Conservation (phyloP, 2,888 invertebrate genomes). For the Tetragnatha montana region DNA sequence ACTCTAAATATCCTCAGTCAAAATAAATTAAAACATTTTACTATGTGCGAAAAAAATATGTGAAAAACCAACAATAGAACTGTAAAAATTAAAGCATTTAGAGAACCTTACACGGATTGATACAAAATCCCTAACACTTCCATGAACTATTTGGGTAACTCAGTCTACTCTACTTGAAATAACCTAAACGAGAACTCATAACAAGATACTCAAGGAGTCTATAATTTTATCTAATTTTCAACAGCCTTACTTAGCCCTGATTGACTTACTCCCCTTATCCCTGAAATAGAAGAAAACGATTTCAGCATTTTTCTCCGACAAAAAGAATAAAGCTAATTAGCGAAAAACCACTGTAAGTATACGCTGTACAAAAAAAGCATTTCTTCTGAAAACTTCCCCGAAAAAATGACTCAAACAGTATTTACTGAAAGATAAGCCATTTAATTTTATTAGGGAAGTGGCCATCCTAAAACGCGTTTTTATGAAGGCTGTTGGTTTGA, state of each 20-base stretch:
- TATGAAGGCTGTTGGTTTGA: slow-evolving; percentile 18
- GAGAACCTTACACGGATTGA: neutral
- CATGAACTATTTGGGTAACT: neutral
- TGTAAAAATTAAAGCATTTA: neutral
- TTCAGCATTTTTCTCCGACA: neutral
- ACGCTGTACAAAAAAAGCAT: slow-evolving; percentile 16
- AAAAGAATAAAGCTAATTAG: slow-evolving; percentile 57
- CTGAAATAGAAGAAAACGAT: slow-evolving; percentile 2
- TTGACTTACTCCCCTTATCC: slow-evolving; percentile 27
- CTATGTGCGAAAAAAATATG: neutral
- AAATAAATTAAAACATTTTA: neutral
- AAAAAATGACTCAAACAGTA: slow-evolving; percentile 8
- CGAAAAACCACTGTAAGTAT: slow-evolving; percentile 42
- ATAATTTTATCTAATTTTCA: neutral
- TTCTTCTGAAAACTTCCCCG: neutral
- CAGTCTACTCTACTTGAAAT: neutral
- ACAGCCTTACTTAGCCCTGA: neutral
- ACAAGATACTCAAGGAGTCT: neutral
- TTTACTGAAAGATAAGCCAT: slow-evolving; percentile 41
- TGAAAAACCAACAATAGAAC: neutral
- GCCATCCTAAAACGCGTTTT: neutral
- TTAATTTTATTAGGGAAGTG: slow-evolving; percentile 45
- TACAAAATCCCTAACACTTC: neutral
- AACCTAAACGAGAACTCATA: neutral
- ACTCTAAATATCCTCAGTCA: too few species aligned